Conservation (phyloP, 2,113 vertebrate genomes). For the Kryptolebias marmoratus region DNA sequence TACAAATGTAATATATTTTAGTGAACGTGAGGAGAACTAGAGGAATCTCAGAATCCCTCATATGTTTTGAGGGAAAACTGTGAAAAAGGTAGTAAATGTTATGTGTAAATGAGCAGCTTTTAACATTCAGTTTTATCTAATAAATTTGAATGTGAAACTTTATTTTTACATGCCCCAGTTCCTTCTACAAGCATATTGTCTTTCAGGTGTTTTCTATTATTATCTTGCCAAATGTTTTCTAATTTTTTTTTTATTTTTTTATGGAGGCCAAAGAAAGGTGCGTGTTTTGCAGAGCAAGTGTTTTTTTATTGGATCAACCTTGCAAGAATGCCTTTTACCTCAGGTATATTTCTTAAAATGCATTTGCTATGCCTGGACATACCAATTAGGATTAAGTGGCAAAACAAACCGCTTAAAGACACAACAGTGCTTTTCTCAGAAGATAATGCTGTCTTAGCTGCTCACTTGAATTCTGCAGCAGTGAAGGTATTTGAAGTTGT, state of each 20-base stretch:
- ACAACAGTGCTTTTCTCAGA: slow-evolving; percentile 15
- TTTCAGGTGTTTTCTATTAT: too few species aligned
- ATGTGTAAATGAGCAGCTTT: neutral
- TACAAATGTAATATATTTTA: neutral
- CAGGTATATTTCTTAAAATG: slow-evolving; percentile 37
- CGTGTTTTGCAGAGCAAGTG: slow-evolving; percentile 13
- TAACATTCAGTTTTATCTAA: neutral
- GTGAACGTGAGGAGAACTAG: neutral
- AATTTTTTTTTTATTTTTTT: neutral
- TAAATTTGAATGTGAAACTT: neutral
- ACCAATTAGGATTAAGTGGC: slow-evolving; percentile 24
- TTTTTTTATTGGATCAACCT: slow-evolving; percentile 19
- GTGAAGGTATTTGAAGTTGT: slow-evolving; percentile 36
- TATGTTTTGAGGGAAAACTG: too few species aligned
- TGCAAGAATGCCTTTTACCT: slow-evolving; percentile 32
- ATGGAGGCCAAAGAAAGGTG: slow-evolving; percentile 17
- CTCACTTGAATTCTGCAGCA: slow-evolving; percentile 28
- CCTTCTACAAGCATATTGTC: too few species aligned
- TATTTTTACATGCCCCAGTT: too few species aligned
- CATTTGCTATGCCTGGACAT: slow-evolving; percentile 24
- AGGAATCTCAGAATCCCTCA: slow-evolving; percentile 2
- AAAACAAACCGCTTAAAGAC: slow-evolving; percentile 29
- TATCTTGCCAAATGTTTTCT: too few species aligned
- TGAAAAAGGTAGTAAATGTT: neutral
- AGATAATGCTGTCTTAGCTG: slow-evolving; percentile 25